Evolutionary conservation across 1,140 invertebrate species (phyloP).

Genomic region (Limonius californicus): DNA sequence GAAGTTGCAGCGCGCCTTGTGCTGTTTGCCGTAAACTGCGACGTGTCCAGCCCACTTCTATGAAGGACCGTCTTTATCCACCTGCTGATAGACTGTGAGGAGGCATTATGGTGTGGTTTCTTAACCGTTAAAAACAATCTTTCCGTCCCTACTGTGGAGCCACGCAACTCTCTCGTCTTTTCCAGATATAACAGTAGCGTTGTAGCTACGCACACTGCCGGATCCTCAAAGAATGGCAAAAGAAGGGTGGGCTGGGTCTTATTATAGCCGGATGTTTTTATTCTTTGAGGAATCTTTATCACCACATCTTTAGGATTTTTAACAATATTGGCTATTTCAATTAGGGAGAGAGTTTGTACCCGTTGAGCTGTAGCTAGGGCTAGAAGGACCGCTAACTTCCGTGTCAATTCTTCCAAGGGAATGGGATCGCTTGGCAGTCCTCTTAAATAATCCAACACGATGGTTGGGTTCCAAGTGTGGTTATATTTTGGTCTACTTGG

Average conservation of each 20-base stretch:
- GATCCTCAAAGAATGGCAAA: slow-evolving; percentile 19
- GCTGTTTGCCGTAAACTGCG: slow-evolving; percentile 22
- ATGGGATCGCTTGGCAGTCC: background rate
- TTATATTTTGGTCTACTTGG: slow-evolving; percentile 32
- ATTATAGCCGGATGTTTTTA: slow-evolving; percentile 18
- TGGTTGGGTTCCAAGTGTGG: slow-evolving; percentile 29
- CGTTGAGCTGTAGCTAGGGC: background rate
- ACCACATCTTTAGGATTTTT: background rate
- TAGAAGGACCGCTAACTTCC: background rate
- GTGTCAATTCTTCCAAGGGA: background rate
- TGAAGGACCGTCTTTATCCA: slow-evolving; percentile 28
- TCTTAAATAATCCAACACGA: background rate
- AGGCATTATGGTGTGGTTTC: slow-evolving; percentile 22
- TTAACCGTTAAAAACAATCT: slow-evolving; percentile 20
- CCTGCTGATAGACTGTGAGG: slow-evolving; percentile 29
- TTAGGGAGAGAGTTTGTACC: background rate
- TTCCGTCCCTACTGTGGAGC: slow-evolving; percentile 10
- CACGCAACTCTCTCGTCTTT: no score
- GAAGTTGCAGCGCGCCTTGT: slow-evolving; percentile 21
- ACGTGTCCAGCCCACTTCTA: slow-evolving; percentile 28
- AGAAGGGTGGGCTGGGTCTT: slow-evolving; percentile 13
- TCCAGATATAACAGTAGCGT: slow-evolving; percentile 14
- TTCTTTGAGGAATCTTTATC: slow-evolving; percentile 16
- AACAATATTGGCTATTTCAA: background rate
- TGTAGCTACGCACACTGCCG: slow-evolving; percentile 15